Evolutionary conservation across 2,888 invertebrate species (phyloP).

Genomic region (Dione juno): DNA sequence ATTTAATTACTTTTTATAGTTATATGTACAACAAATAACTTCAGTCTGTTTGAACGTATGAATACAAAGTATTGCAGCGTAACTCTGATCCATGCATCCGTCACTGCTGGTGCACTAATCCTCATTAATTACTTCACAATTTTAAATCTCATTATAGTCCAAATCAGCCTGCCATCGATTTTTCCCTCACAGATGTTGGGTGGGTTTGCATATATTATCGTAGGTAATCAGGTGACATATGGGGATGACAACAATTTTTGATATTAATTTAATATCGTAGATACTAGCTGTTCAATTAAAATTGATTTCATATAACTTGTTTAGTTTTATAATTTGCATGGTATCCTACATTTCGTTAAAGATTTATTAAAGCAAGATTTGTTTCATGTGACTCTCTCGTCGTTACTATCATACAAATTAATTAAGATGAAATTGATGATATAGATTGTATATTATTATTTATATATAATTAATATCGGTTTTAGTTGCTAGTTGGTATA

Average conservation of each 20-base stretch:
- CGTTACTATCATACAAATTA: no score
- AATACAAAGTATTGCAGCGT: conserved; percentile 6
- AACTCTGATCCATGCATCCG: conserved; percentile 47
- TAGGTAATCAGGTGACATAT: conserved; percentile 66
- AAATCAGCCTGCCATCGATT: conserved; percentile 78
- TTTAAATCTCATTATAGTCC: conserved; percentile 78
- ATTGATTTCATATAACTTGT: neutral
- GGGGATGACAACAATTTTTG: conserved; percentile 37
- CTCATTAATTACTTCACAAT: conserved; percentile 76
- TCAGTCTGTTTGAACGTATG: conserved; percentile 4
- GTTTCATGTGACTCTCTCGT: no score
- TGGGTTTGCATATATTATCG: conserved; percentile 73
- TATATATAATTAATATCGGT: no score
- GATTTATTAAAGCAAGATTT: no score
- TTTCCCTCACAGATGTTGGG: conserved; percentile 60
- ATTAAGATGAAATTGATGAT: no score
- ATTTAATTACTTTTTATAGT: neutral
- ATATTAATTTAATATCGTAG: neutral
- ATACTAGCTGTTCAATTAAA: neutral
- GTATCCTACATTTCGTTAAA: no score
- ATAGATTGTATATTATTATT: no score
- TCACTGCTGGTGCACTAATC: conserved; percentile 64
- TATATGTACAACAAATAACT: conserved; percentile 30
- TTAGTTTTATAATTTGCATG: no score
- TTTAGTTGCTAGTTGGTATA: no score